Conservation (phyloP, 1,140 invertebrate species). For the Lucilia cuprina region DNA sequence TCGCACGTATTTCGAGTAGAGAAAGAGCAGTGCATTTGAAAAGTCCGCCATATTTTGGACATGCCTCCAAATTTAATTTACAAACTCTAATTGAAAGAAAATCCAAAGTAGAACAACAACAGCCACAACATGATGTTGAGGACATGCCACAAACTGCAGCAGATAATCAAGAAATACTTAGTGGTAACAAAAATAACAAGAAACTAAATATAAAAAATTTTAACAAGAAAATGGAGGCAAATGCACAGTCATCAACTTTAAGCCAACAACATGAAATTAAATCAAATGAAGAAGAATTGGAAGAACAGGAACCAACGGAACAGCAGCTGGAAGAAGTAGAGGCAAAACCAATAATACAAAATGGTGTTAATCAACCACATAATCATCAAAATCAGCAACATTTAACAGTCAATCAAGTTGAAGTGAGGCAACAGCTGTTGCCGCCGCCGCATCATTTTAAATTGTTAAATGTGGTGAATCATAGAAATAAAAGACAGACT, state of each 20-base stretch:
- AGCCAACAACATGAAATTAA: not conserved
- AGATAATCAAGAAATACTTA: not conserved
- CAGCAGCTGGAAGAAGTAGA: not conserved
- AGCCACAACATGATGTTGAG: not conserved
- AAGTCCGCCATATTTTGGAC: not conserved
- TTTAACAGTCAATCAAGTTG: not conserved
- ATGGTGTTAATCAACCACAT: not conserved
- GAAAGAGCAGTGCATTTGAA: not conserved
- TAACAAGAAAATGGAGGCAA: not conserved
- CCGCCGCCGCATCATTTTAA: not conserved
- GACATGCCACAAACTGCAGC: not conserved
- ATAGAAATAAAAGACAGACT: not conserved
- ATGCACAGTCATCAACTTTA: not conserved
- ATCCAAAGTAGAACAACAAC: not conserved
- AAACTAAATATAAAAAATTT: not conserved
- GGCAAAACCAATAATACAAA: not conserved
- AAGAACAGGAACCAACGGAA: not conserved
- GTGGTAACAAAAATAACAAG: not conserved
- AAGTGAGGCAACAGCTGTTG: not conserved
- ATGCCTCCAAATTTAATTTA: not conserved
- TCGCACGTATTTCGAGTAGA: not conserved
- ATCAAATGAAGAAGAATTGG: not conserved
- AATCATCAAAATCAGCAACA: slow-evolving; percentile 7
- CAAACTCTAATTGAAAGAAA: not conserved
- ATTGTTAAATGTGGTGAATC: not conserved